These are phyloP conservation scores for Beroe ovata DNA, from an alignment of 37 sponge, comb jelly and placozoan species.

Conservation along the genomic window DNA sequence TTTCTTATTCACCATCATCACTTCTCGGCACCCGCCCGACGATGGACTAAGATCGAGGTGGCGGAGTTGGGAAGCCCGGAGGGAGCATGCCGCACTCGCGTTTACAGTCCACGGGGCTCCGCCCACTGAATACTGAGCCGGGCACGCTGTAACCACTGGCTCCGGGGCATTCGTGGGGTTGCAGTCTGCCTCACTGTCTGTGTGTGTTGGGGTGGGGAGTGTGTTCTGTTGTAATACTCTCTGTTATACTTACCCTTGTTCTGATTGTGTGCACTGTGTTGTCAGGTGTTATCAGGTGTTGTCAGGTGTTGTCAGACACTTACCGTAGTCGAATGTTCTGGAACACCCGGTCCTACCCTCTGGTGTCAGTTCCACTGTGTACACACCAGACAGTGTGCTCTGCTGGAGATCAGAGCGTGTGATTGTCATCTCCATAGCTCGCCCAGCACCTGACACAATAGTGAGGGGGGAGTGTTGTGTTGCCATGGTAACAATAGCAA, in stretches of 20 bases:
- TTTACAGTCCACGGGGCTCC: not conserved
- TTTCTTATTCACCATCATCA: not conserved
- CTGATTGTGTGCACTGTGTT: not conserved
- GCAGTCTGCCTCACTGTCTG: too few relatives aligned
- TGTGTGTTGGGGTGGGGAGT: too few relatives aligned
- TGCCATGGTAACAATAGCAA: not conserved
- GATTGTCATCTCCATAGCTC: not conserved
- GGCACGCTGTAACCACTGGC: not conserved
- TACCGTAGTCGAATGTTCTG: slow-evolving; percentile 1
- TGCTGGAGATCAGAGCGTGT: not conserved
- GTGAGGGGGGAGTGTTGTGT: not conserved
- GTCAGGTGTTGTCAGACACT: too few relatives aligned
- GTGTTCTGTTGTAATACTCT: too few relatives aligned
- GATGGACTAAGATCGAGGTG: not conserved
- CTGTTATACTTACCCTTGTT: too few relatives aligned
- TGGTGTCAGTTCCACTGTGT: not conserved
- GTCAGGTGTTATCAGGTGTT: too few relatives aligned
- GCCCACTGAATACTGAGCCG: not conserved
- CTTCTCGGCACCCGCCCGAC: not conserved
- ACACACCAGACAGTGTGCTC: not conserved
- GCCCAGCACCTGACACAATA: not conserved
- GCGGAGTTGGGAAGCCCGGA: not conserved
- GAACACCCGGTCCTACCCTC: slow-evolving; percentile 7
- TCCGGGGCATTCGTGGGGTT: not conserved
- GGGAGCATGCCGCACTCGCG: not conserved